Base-by-base conservation (phyloP, 1,140 invertebrate species). In the Caenorhabditis brenneri region DNA sequence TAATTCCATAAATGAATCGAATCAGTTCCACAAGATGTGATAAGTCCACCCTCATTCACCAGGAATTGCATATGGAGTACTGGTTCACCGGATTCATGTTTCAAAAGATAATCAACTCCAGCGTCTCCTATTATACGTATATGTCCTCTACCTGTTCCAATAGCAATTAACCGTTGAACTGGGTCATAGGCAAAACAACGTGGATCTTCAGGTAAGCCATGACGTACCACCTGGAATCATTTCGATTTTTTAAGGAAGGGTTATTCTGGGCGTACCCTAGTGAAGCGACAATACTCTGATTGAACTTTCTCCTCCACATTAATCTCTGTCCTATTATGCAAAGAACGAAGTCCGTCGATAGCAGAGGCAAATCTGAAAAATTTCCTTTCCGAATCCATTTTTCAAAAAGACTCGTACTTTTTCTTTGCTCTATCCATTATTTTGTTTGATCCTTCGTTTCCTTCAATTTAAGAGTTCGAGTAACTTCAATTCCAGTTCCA, bases 171-270 rank as follows among this genome's bases (percentile, higher is more conserved):
- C 92, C 94, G 95, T 92, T 99, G 97, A 88, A 99, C 94, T 58
- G 97, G 96, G 93, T 99, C 97, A 93, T 96, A 99, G 60, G 97
- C 97, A 91, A 99, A 93, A 51, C 96, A 95, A 86, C 96, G 97
- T 53, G 97, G 97, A 88, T 97, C 95, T 92, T 96, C 95, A 85
- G 97, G 97, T 93, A 99, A 99, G 88, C 97, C 97, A 94, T 99
- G 97, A 29, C 89, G 87, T 0, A 90, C 87, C 15, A 90, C 86
- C 89, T 90, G 39, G 48, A 88, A 81, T 7, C 85, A 15, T 29
- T 29, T 16, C 1, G 33, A 24, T 31, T 6, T 16, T n/a, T 58
- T 27, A 29, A 15, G 10, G n/a, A 86, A 33, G 16, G 42, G 19
- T 19, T n/a, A n/a, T 48, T 31, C 31, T 31, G 48, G 74, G n/a